Evolutionary conservation across 1,140 invertebrate genomes (phyloP).

Genomic region (Drosophila pectinifera): DNA sequence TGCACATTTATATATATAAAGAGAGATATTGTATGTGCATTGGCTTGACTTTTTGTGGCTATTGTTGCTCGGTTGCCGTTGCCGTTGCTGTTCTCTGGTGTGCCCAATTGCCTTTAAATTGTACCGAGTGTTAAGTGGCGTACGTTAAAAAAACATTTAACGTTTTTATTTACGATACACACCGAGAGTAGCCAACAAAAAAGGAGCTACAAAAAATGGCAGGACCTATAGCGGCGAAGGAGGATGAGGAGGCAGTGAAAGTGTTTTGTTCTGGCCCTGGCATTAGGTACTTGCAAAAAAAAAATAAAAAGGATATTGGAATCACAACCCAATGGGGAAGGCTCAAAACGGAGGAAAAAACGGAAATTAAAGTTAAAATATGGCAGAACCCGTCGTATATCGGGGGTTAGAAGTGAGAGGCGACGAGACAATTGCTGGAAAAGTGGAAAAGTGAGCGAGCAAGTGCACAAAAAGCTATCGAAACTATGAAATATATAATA

Average conservation of each 20-base stretch:
- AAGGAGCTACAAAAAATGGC: slow-evolving; percentile 17
- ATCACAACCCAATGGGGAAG: slow-evolving; percentile 40
- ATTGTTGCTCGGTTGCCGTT: slow-evolving; percentile 52
- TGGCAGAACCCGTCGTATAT: slow-evolving; percentile 32
- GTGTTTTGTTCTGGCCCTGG: slow-evolving; percentile 69
- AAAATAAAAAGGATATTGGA: slow-evolving; percentile 59
- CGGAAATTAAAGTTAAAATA: slow-evolving; percentile 80
- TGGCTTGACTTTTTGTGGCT: slow-evolving; percentile 61
- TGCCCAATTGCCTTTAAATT: slow-evolving; percentile 82
- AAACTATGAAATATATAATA: slow-evolving; percentile 19
- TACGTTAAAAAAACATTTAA: slow-evolving; percentile 83
- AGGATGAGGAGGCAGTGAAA: slow-evolving; percentile 45
- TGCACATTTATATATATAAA: slow-evolving; percentile 20
- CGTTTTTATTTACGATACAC: slow-evolving; percentile 78
- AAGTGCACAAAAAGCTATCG: slow-evolving; percentile 25
- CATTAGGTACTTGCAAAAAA: slow-evolving; percentile 59
- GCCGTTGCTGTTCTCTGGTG: slow-evolving; percentile 52
- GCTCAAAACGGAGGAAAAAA: slow-evolving; percentile 17
- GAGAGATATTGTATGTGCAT: slow-evolving; percentile 47
- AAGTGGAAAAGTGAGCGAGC: slow-evolving; percentile 32
- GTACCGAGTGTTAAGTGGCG: slow-evolving; percentile 79
- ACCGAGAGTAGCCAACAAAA: slow-evolving; percentile 38
- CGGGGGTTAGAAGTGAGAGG: slow-evolving; percentile 28
- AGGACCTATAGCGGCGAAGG: neutral
- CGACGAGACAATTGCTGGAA: slow-evolving; percentile 30